Conservation (phyloP, 2,113 vertebrate species). For the Gymnarchus niloticus region DNA sequence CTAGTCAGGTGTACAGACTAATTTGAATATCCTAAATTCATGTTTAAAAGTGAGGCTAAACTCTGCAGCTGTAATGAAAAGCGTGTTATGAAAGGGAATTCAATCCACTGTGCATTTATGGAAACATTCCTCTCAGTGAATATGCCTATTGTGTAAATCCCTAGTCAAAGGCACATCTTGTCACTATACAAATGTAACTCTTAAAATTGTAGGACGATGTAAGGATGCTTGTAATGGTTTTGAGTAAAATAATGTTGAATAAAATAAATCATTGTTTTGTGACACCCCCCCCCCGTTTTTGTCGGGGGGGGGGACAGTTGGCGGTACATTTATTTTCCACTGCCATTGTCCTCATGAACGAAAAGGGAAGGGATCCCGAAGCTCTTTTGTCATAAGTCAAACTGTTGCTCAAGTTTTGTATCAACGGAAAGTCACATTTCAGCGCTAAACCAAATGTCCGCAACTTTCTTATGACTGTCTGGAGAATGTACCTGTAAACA, state of each 20-base stretch:
- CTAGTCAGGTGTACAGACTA: background rate
- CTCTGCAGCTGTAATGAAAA: background rate
- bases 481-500: background rate
- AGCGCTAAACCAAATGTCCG: background rate
- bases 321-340: slow-evolving; percentile 9
- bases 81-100: background rate
- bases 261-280: background rate
- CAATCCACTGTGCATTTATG: background rate
- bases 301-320: background rate
- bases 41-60: background rate
- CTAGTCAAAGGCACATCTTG: background rate
- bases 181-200: background rate
- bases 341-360: slow-evolving; percentile 7
- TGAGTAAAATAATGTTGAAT: background rate
- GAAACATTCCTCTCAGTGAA: slow-evolving; percentile 9
- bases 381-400: slow-evolving; percentile 7
- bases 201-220: background rate
- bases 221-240: background rate
- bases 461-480: background rate
- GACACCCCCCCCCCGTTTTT: background rate
- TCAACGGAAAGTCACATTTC: background rate
- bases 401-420: background rate
- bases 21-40: background rate
- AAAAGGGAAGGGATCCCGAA: background rate
- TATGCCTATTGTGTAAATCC: background rate